Percentiles rank a stretch among this genome's conserved stretches.
Conservation (phyloP, 2,113 vertebrate species). For the Phylloscopus trochiloides region DNA sequence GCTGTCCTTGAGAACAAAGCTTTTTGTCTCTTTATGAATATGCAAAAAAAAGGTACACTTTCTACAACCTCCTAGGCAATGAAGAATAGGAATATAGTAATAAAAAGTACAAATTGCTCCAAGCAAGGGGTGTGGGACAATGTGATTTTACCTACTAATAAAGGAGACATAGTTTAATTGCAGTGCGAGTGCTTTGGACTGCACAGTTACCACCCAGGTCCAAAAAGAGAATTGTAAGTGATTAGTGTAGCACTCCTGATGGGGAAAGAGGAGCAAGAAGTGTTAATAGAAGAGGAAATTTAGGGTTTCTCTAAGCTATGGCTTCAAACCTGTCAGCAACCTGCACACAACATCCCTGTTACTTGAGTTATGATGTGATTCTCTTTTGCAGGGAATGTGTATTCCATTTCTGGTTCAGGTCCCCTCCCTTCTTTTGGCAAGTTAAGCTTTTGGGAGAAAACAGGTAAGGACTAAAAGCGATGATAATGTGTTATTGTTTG, state of each 20-base stretch:
- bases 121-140: not conserved
- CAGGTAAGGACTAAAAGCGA: not conserved
- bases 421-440: not conserved
- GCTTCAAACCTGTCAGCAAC: constrained; percentile 43
- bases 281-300: constrained; percentile 8
- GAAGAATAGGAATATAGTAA: not conserved
- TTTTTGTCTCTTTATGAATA: not conserved
- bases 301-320: constrained; percentile 3
- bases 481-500: constrained; percentile 1
- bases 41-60: not conserved
- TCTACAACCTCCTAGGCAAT: not conserved
- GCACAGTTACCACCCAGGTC: not conserved
- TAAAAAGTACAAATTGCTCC: not conserved
- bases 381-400: not conserved
- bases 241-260: not conserved
- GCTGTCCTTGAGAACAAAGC: not conserved
- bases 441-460: not conserved
- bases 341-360: not conserved
- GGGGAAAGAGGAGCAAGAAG: not conserved
- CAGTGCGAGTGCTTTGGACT: not conserved
- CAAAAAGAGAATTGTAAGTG: not conserved
- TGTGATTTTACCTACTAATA: not conserved
- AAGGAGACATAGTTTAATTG: not conserved
- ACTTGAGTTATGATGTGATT: constrained; percentile 7
- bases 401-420: not conserved